phyloP scores from a whole-genome alignment of 2,113 vertebrate species.

The Saguinus midas region DNA sequence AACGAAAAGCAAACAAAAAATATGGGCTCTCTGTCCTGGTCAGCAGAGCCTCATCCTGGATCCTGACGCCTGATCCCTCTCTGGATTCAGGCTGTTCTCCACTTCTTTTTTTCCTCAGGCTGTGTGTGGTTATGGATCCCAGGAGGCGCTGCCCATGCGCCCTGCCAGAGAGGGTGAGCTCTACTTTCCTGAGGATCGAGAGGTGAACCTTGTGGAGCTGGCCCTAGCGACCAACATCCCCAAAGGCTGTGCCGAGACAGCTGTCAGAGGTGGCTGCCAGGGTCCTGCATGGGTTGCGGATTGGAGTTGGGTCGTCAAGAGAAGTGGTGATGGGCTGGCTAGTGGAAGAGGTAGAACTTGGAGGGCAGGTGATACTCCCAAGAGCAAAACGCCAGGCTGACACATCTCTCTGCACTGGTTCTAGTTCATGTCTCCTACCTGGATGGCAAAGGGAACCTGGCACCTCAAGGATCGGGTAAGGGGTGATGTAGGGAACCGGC shows the following conservation, averaged over 20 bases:
- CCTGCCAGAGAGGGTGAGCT: conserved; percentile 90
- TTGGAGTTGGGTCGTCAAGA: neutral
- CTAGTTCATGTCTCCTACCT: conserved; percentile 93
- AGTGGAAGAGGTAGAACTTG: neutral
- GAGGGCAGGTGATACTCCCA: accelerated
- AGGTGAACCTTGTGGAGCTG: conserved; percentile 93
- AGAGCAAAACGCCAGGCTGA: neutral
- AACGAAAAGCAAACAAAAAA: neutral
- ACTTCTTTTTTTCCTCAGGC: conserved; percentile 78
- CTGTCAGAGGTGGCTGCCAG: conserved; percentile 85
- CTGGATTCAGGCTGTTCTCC: neutral
- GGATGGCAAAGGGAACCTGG: conserved; percentile 93
- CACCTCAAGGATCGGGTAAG: conserved; percentile 91
- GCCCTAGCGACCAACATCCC: conserved; percentile 93
- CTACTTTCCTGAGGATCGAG: conserved; percentile 91
- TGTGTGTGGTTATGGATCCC: conserved; percentile 90
- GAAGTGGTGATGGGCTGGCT: neutral
- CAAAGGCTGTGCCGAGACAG: conserved; percentile 92
- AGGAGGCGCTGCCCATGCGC: conserved; percentile 89
- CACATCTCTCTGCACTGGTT: neutral
- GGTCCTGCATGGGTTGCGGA: neutral
- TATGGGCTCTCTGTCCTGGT: neutral
- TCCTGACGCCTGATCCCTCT: neutral
- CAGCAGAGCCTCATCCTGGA: accelerated
- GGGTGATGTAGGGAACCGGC: neutral